Evolutionary conservation across 2,797 vertebrate genomes (phyloP).

Genomic region (Sebastes wilsoni): DNA sequence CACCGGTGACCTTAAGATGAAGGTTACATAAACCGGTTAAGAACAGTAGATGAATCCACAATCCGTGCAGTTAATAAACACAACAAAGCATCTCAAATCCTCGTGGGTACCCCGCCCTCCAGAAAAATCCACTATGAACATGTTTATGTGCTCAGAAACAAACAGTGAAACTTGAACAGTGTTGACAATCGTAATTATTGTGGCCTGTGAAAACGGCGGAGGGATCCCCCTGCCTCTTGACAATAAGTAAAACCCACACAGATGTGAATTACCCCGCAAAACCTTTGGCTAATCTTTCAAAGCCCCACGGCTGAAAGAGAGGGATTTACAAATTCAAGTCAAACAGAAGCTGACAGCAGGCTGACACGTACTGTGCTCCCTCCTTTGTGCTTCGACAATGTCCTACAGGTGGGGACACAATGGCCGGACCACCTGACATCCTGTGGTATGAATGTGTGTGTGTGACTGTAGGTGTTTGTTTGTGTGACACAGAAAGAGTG

Average conservation of each 20-base stretch:
- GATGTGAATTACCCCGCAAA: constrained; percentile 40
- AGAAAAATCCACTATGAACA: neutral
- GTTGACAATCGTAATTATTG: constrained; percentile 45
- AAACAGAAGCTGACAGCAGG: constrained; percentile 59
- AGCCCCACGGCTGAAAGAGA: constrained; percentile 45
- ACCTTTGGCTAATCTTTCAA: constrained; percentile 54
- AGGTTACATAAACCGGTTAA: constrained; percentile 38
- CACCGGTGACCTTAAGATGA: constrained; percentile 40
- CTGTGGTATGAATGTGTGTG: constrained; percentile 32
- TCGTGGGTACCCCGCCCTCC: neutral
- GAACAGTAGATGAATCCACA: constrained; percentile 34
- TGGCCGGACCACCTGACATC: constrained; percentile 56
- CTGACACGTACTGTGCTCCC: constrained; percentile 42
- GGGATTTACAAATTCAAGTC: constrained; percentile 58
- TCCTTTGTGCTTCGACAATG: constrained; percentile 59
- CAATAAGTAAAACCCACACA: constrained; percentile 41
- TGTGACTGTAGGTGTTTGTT: neutral
- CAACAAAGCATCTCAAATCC: constrained; percentile 42
- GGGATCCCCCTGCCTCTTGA: constrained; percentile 25
- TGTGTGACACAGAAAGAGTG: neutral
- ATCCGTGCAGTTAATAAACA: constrained; percentile 38
- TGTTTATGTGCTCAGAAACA: constrained; percentile 21
- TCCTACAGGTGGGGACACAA: constrained; percentile 70
- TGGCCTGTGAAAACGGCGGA: constrained; percentile 28
- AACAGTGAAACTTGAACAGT: constrained; percentile 43